Percentiles rank a stretch among this genome's conserved stretches.
phyloP scores from a whole-genome alignment of 2,888 invertebrate genomes.

The Tricholauxania praeusta region DNA sequence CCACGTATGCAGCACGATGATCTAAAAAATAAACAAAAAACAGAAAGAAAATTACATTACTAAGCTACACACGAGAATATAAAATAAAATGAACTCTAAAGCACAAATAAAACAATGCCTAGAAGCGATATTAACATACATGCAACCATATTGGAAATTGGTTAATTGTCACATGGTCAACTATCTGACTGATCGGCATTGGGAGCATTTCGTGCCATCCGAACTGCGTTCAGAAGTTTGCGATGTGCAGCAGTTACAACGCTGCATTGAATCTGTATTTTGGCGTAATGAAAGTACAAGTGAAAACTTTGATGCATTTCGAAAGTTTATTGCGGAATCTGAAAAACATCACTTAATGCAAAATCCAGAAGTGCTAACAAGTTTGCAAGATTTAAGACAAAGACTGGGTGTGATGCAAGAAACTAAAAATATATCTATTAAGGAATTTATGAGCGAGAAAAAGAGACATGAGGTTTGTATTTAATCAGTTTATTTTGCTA shows the following conservation, averaged over 20 bases:
- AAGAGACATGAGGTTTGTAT: conserved; percentile 81
- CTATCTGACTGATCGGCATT: conserved; percentile 77
- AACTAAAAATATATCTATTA: conserved; percentile 62
- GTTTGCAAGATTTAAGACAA: conserved; percentile 62
- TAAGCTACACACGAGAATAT: not conserved
- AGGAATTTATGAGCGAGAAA: conserved; percentile 83
- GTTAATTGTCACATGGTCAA: conserved; percentile 85
- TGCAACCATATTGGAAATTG: conserved; percentile 73
- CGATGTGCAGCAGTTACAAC: conserved; percentile 63
- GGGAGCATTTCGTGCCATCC: conserved; percentile 73
- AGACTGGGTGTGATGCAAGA: conserved; percentile 54
- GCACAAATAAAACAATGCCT: conserved; percentile 65
- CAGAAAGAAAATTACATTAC: conserved; percentile 6
- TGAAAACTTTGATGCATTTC: conserved; percentile 46
- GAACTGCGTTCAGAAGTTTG: conserved; percentile 70
- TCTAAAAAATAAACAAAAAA: too few species aligned
- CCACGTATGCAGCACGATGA: too few species aligned
- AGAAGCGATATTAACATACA: conserved; percentile 70
- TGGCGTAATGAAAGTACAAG: conserved; percentile 61
- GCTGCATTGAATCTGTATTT: conserved; percentile 69
- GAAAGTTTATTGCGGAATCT: conserved; percentile 49
- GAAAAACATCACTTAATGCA: conserved; percentile 50
- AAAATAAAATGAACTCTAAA: conserved; percentile 41
- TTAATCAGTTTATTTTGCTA: too few species aligned
- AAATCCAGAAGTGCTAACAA: conserved; percentile 52